Evolutionary conservation across 2,113 vertebrate genomes (phyloP), one percentile per base, ranked within the genome.

Genomic region (Otolemur garnettii): DNA sequence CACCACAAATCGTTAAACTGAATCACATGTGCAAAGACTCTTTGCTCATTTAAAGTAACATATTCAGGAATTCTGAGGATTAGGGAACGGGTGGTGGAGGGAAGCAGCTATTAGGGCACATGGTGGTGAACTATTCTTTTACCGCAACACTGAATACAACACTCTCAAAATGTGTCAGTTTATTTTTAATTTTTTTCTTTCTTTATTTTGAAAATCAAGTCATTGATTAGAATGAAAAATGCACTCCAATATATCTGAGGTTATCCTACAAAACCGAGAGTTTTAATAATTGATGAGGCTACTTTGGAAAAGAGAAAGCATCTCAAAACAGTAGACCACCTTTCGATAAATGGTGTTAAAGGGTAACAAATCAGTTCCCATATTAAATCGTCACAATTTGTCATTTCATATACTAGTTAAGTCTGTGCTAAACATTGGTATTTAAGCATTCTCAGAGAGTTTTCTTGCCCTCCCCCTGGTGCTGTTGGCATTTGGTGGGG

Each of bases 71-170:
- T 89, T 81, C 77, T 28, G 22, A 69, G 50, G 59, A 77, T 71
- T 55, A 69, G 2, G 4, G 9, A 14, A 26, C 10, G 12, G 4
- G 2, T 3, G 17, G n/a, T 1, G 7, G 11, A n/a, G 19, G 1
- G 8, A 50, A 50, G 10, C 45, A 50, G 10, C 45, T 50, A 50
- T 50, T 50, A 50, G 8, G 45, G 45, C 45, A 9, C 10, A 9
- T 50, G 1, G 45, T 50, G 45, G 45, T 50, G 9, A 50, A 1
- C 69, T n/a, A 60, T 14, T 38, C 1, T n/a, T 4, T 53, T 5
- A 74, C 24, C 7, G 22, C 21, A 81, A 85, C 28, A 30, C 10
- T 72, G 7, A 88, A 45, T 0, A 55, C 30, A 62, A 38, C 12
- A 2, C 24, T 64, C 30, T 66, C 21, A 28, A 87, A 90, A 78